phyloP scores from a whole-genome alignment of 30 jellyfish, hydroid and myxozoan species.

The Cassiopea xamachana region DNA sequence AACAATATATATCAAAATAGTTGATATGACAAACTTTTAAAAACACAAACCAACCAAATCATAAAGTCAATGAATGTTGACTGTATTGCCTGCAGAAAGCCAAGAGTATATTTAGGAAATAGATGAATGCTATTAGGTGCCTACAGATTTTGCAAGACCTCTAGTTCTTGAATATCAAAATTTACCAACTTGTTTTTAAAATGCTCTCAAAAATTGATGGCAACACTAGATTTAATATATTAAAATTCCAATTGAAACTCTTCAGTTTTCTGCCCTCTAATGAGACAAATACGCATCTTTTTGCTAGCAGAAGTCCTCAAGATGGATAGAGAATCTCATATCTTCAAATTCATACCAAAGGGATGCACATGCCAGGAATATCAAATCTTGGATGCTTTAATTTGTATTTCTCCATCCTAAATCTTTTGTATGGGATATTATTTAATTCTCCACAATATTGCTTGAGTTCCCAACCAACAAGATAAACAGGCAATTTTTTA shows the following conservation, averaged over 20 bases:
- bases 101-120: neutral
- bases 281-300: too few relatives aligned
- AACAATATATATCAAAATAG: neutral
- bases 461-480: slow-evolving; percentile 74
- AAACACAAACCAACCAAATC: too few relatives aligned
- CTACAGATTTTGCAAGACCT: too few relatives aligned
- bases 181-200: too few relatives aligned
- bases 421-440: slow-evolving; percentile 58
- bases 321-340: neutral
- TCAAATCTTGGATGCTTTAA: slow-evolving; percentile 57
- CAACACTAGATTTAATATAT: too few relatives aligned
- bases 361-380: slow-evolving; percentile 78
- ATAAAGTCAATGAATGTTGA: too few relatives aligned
- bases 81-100: neutral
- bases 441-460: slow-evolving; percentile 50
- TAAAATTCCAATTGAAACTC: too few relatives aligned
- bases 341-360: slow-evolving; percentile 36
- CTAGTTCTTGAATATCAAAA: too few relatives aligned
- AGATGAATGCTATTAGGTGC: neutral
- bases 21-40: too few relatives aligned
- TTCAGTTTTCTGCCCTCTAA: too few relatives aligned
- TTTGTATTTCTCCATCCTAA: slow-evolving; percentile 46
- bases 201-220: too few relatives aligned
- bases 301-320: too few relatives aligned
- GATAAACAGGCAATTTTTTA: slow-evolving; percentile 58